Base-by-base conservation (phyloP, 2,797 vertebrate species). In the Phoxinus dragarum region DNA sequence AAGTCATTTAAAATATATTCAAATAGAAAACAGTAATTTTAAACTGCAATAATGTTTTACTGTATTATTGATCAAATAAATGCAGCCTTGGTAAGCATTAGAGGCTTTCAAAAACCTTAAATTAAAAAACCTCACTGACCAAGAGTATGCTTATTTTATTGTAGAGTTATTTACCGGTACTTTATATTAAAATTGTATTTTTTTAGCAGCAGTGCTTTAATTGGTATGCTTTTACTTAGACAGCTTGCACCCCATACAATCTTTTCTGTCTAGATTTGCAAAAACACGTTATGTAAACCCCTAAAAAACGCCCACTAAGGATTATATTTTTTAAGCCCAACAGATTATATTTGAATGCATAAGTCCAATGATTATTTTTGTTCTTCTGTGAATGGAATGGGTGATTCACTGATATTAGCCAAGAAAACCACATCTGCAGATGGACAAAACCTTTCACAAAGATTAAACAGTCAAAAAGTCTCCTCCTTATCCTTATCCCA, bases 391-490 rank as follows among this genome's bases (percentile, higher is more conserved):
- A 6, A 27, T 66, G 7, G 56, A 59, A 79, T 31, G 40, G 69
- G 81, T 72, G 36, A 80, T 59, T 16, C 44, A 82, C 42, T 78
- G 56, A 87, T 69, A 61, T 83, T 31, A 76, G 73, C 61, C 71
- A 79, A 78, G 31, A 79, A 31, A 23, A 66, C 40, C n/a, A 81
- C 27, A 84, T 69, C 52, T 79, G 80, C 52, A 76, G 52, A 85
- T 38, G 78, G 77, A 76, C 38, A 84, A 82, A 82, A 76, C n/a
- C 27, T 49, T 68, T 64, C 16, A 54, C 27, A 21, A 44, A 69
- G 88, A 27, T 52, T 74, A 77, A 86, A 85, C 54, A 82, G 64
- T 56, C 78, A 80, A 69, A 85, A 76, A 71, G 67, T 52, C 74
- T 67, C 52, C 81, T 72, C 74, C 76, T 83, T 79, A 73, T 19